Evolutionary conservation across 2,113 vertebrate genomes (phyloP).

Genomic region (Myrmophylax atrothorax): DNA sequence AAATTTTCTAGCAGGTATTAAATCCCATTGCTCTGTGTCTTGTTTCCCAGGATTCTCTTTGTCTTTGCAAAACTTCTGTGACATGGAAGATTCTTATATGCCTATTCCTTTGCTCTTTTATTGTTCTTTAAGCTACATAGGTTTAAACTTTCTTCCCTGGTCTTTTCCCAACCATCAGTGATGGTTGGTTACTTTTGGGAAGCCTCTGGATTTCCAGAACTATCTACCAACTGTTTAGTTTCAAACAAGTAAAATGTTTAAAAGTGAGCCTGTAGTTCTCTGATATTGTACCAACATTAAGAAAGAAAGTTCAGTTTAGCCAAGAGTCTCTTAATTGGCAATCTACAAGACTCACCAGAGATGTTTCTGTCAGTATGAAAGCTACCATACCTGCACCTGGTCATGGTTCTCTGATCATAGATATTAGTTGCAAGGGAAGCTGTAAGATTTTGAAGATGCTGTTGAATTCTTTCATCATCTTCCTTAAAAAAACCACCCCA

Average conservation of each 20-base stretch:
- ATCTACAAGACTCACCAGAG: neutral
- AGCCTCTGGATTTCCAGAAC: neutral
- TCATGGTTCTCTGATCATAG: neutral
- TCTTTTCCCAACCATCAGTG: neutral
- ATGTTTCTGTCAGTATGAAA: neutral
- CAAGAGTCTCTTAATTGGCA: neutral
- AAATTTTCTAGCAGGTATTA: neutral
- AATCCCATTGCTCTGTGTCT: neutral
- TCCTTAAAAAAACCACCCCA: neutral
- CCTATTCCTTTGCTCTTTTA: neutral
- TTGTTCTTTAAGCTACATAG: neutral
- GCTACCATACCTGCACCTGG: neutral
- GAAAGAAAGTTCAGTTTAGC: neutral
- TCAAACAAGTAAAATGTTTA: neutral
- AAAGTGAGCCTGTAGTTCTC: neutral
- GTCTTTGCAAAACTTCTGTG: neutral
- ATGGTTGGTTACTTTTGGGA: neutral
- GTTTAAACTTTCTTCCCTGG: neutral
- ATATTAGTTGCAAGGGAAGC: neutral
- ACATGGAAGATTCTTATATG: neutral
- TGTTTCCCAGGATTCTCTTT: neutral
- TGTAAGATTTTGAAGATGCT: neutral
- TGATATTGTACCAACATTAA: neutral
- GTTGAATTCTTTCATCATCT: neutral
- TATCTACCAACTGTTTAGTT: neutral